These are phyloP conservation scores for Idaea straminata DNA, from an alignment of 2,888 invertebrate species.

Conservation along the genomic window DNA sequence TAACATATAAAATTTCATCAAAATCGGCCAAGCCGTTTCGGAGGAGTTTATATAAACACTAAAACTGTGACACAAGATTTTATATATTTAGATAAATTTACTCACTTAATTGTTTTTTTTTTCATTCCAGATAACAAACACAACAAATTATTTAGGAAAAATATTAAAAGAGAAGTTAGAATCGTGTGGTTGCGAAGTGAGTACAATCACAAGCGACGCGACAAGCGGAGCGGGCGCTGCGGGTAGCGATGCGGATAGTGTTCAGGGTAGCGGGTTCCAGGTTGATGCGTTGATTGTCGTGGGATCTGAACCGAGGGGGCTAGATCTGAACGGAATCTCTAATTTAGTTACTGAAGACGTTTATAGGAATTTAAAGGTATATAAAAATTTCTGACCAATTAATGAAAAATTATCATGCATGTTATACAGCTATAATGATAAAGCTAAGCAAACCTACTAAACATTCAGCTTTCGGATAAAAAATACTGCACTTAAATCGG, in stretches of 20 bases:
- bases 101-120: constrained; percentile 10
- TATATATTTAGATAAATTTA: too few relatives aligned
- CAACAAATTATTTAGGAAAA: constrained; percentile 51
- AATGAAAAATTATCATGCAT: not conserved
- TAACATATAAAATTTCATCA: too few relatives aligned
- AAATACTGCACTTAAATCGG: too few relatives aligned
- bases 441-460: too few relatives aligned
- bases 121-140: constrained; percentile 57
- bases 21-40: too few relatives aligned
- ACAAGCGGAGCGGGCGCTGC: constrained; percentile 29
- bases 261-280: constrained; percentile 27
- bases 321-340: constrained; percentile 52
- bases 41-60: too few relatives aligned
- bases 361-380: constrained; percentile 63
- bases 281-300: constrained; percentile 64
- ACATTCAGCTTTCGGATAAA: too few relatives aligned
- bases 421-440: not conserved
- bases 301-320: constrained; percentile 48
- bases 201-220: constrained; percentile 35
- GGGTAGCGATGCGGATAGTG: constrained; percentile 31
- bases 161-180: constrained; percentile 53
- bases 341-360: constrained; percentile 58
- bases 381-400: not conserved
- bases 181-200: constrained; percentile 53
- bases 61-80: too few relatives aligned